These are phyloP conservation scores for Micoletzkya japonica DNA, from an alignment of 2,888 invertebrate genomes.

Conservation along the genomic window DNA sequence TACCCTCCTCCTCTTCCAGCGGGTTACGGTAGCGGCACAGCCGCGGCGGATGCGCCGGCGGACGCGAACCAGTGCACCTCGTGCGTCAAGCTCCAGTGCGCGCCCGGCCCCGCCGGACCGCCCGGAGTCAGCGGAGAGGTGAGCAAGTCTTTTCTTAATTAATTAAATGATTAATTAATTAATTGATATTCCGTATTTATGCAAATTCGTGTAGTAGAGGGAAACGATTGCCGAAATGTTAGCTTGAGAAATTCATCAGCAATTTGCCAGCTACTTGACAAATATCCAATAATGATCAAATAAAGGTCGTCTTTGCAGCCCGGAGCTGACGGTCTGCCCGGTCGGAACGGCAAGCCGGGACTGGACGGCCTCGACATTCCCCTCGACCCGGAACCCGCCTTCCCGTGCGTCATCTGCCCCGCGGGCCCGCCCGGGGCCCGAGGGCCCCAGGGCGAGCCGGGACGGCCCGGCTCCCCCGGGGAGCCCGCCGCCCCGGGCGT, in stretches of 20 bases:
- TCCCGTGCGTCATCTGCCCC: constrained; percentile 63
- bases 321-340: constrained; percentile 48
- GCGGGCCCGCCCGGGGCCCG: constrained; percentile 61
- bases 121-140: constrained; percentile 60
- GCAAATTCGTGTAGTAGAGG: constrained; percentile 6
- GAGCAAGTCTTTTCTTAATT: constrained; percentile 1
- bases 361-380: constrained; percentile 63
- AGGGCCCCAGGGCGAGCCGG: constrained; percentile 61
- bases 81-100: constrained; percentile 62
- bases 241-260: neutral
- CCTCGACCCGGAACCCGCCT: constrained; percentile 62
- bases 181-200: constrained; percentile 22
- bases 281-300: too few species aligned
- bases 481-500: constrained; percentile 56
- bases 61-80: constrained; percentile 58
- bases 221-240: neutral
- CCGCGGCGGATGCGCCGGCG: constrained; percentile 27
- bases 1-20: constrained; percentile 11
- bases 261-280: neutral
- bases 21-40: constrained; percentile 40
- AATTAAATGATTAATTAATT: neutral
- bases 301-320: constrained; percentile 17
- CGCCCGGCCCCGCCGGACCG: constrained; percentile 62
- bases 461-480: constrained; percentile 54
- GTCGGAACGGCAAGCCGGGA: constrained; percentile 55